Evolutionary conservation across 2,797 vertebrate genomes (phyloP), one percentile per base, ranked within the genome.

Genomic region (Sylvia borin): DNA sequence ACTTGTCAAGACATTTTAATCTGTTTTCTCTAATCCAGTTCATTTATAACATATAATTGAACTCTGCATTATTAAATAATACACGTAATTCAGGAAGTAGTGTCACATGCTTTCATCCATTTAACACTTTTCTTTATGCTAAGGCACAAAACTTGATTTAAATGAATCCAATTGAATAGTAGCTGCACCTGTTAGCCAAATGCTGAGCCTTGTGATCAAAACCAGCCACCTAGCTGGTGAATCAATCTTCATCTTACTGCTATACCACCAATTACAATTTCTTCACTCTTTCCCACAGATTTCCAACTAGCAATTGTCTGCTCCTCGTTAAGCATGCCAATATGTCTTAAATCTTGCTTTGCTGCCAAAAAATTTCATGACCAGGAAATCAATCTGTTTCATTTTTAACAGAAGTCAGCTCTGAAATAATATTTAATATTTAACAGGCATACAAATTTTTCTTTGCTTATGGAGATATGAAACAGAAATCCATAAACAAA

Each of bases 301-400:
- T 88, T 91, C 48, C 64, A 85, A 93, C 57, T 76, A 92, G 67
- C 57, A 91, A 67, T 93, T 96, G 64, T 79, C 57, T 92, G 54
- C 11, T 47, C 34, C 10, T 91, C 83, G 79, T 95, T 95, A 92
- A 95, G 67, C 84, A 71, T 92, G 81, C 84, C 92, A 86, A 5
- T 86, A 85, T 61, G 67, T 93, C 88, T 87, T 87, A 85, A 89
- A 67, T 93, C n/a, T n/a, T 82, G 57, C 71, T 89, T 95, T 88
- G 64, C 77, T 89, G 67, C 85, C 78, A 57, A 73, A 72, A 94
- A 78, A 66, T 19, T 60, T 88, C 21, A 73, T 75, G 62, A 53
- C 50, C 25, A 81, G 70, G 62, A 90, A 90, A 87, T 90, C 40
- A 27, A 22, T 88, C 58, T 78, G 57, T 18, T 93, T 87, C 91